These are phyloP conservation scores for Danio choprae DNA, from an alignment of 2,797 vertebrate genomes.

Conservation along the genomic window DNA sequence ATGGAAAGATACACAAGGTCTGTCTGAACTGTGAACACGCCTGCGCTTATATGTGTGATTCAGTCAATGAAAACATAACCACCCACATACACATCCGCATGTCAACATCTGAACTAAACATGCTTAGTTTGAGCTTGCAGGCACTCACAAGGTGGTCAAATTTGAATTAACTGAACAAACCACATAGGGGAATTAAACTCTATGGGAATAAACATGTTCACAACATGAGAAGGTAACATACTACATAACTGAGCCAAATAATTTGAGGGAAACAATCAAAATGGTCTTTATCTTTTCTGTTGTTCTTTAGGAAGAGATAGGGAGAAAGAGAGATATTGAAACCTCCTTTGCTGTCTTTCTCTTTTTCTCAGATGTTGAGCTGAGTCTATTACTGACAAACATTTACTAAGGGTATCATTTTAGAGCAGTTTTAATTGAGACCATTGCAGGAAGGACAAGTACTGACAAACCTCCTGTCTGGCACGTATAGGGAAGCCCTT, in stretches of 20 bases:
- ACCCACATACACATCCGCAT: constrained; percentile 54
- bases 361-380: constrained; percentile 40
- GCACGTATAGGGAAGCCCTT: constrained; percentile 42
- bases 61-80: constrained; percentile 50
- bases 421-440: constrained; percentile 27
- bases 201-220: constrained; percentile 8
- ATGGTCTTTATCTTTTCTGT: constrained; percentile 42
- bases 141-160: constrained; percentile 21
- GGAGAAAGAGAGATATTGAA: constrained; percentile 45
- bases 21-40: constrained; percentile 50
- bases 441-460: constrained; percentile 13
- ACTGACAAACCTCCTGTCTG: constrained; percentile 23
- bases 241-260: constrained; percentile 63
- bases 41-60: constrained; percentile 60
- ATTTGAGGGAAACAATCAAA: constrained; percentile 62
- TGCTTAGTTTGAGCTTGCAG: constrained; percentile 38
- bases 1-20: constrained; percentile 41
- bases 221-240: constrained; percentile 44
- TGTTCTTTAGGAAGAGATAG: constrained; percentile 40
- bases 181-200: constrained; percentile 16
- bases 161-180: constrained; percentile 12
- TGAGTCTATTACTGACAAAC: constrained; percentile 36
- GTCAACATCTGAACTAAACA: constrained; percentile 35
- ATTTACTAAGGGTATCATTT: constrained; percentile 33
- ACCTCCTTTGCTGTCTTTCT: constrained; percentile 49